Base-by-base conservation (phyloP, 2,797 vertebrate genomes). In the Acipenser ruthenus region DNA sequence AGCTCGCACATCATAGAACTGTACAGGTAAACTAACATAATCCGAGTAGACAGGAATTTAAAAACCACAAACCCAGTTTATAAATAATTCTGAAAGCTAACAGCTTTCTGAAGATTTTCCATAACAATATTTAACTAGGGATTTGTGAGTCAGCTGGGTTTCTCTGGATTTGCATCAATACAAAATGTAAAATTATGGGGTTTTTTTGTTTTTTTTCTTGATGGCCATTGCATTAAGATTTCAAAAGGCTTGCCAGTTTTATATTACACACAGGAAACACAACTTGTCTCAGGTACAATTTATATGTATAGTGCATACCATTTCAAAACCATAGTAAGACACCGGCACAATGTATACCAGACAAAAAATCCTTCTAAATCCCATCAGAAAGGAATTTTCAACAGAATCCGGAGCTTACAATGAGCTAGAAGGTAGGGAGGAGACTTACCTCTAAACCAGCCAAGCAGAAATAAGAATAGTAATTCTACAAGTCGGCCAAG, bases 1-100 rank as follows among this genome's bases (percentile, higher is more conserved):
- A 9, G 13, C 12, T 52, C 10, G 60, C 37, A 49, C 67, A 9
- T 62, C 37, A 53, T 13, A 51, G 63, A 15, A 50, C 50, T 23
- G 50, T 63, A 72, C 80, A 86, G 85, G 86, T 87, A 82, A 76
- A 86, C 86, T 87, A 82, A 74, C 82, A 87, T 91, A 90, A 90
- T 91, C 85, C 84, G 78, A 88, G 84, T 87, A 90, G 88, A 90
- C 89, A 89, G 86, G 73, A 82, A 88, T 83, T 89, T 90, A 87
- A 82, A 84, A 84, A 79, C 85, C 86, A 83, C 88, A 87, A 88
- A 87, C 80, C 81, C 80, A 84, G 83, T 87, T 89, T 87, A 89
- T 91, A 89, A 91, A 90, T 90, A 90, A 91, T 91, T 91, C 87
- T 82, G 81, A 91, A 91, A 90, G 88, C 86, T 86, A 90, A 90